These are phyloP conservation scores for Ernsta delagoae DNA, from an alignment of 2,888 invertebrate genomes.

Conservation along the genomic window DNA sequence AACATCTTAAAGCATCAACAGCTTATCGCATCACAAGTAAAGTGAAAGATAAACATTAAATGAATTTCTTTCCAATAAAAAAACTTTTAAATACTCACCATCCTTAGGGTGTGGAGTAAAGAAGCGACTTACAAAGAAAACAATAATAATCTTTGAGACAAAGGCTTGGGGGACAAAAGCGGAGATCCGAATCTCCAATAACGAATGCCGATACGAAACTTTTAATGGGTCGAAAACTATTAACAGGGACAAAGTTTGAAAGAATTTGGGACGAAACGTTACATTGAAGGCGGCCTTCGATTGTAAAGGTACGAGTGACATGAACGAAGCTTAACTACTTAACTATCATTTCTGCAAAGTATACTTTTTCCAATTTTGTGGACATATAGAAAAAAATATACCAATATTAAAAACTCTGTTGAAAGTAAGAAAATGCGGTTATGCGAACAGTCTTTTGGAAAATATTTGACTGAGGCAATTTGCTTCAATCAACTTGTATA, in stretches of 20 bases:
- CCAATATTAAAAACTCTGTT: too few relatives aligned
- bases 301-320: background rate
- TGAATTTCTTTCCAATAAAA: background rate
- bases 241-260: slow-evolving; percentile 53
- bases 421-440: too few relatives aligned
- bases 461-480: too few relatives aligned
- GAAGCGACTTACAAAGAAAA: slow-evolving; percentile 39
- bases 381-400: too few relatives aligned
- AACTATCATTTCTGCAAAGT: background rate
- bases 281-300: slow-evolving; percentile 8
- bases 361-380: too few relatives aligned
- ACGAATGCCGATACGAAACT: slow-evolving; percentile 48
- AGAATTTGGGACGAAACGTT: slow-evolving; percentile 43
- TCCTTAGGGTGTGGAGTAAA: slow-evolving; percentile 10
- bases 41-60: background rate
- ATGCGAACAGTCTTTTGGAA: too few relatives aligned
- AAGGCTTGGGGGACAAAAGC: slow-evolving; percentile 41
- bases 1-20: too few relatives aligned
- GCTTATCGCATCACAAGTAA: too few relatives aligned
- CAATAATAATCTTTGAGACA: slow-evolving; percentile 46
- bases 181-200: slow-evolving; percentile 47
- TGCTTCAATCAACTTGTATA: too few relatives aligned
- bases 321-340: background rate
- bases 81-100: slow-evolving; percentile 11
- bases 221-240: slow-evolving; percentile 54